Conservation (phyloP, 1,140 invertebrate species). For the Eurytemora carolleeae region DNA sequence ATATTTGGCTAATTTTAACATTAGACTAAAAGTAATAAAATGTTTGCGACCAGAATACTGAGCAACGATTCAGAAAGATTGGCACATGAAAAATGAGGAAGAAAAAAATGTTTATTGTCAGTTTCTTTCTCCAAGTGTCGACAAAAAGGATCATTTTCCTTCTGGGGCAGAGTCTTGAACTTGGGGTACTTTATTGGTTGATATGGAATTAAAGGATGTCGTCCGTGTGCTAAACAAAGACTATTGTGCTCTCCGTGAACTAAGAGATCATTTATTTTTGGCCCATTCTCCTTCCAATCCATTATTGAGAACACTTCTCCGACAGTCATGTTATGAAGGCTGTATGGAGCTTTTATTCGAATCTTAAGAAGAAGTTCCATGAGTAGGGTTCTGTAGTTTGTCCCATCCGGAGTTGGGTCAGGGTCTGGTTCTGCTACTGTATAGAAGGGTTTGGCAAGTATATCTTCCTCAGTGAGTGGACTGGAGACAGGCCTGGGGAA, state of each 20-base stretch:
- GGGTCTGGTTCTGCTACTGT: slow-evolving; percentile 2
- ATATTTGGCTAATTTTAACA: too few species aligned
- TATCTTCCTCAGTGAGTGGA: slow-evolving; percentile 10
- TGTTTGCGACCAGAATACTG: too few species aligned
- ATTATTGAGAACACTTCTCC: slow-evolving; percentile 1
- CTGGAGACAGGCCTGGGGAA: not conserved
- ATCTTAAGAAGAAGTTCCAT: slow-evolving; percentile 1
- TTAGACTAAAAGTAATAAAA: too few species aligned
- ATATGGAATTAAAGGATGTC: slow-evolving; percentile 7
- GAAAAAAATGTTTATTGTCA: too few species aligned
- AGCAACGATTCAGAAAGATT: too few species aligned
- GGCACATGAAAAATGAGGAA: too few species aligned
- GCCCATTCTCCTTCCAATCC: slow-evolving; percentile 4
- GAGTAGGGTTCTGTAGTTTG: not conserved
- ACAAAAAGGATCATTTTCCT: not conserved
- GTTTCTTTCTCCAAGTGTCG: too few species aligned
- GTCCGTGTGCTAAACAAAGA: slow-evolving; percentile 12
- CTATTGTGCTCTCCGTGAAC: slow-evolving; percentile 8
- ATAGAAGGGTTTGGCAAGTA: slow-evolving; percentile 14
- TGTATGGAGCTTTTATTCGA: not conserved
- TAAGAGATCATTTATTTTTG: not conserved
- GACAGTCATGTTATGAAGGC: slow-evolving; percentile 1
- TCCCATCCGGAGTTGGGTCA: not conserved
- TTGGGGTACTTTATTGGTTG: not conserved
- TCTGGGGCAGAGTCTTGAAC: not conserved